Conservation (phyloP, 2,888 invertebrate genomes). For the Calliphora vomitoria region DNA sequence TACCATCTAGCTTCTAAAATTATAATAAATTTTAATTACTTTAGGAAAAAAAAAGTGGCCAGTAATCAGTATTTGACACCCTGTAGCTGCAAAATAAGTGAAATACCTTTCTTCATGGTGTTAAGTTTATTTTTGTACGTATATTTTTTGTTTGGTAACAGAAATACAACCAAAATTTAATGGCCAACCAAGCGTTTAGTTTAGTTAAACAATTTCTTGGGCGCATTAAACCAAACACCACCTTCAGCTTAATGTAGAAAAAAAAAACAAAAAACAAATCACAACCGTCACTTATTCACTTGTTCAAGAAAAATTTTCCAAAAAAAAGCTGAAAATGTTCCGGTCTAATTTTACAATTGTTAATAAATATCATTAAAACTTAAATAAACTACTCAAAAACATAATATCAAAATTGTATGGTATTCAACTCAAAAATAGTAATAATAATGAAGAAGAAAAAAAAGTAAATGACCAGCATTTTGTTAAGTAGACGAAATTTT, state of each 20-base stretch:
- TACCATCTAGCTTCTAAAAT: background rate
- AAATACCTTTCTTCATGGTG: constrained; percentile 5
- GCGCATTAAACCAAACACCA: background rate
- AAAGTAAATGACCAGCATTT: constrained; percentile 53
- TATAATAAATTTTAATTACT: constrained; percentile 43
- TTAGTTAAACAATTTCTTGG: constrained; percentile 45
- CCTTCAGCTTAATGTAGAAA: constrained; percentile 31
- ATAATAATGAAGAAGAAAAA: background rate
- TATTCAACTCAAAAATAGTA: background rate
- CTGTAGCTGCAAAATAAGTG: constrained; percentile 36
- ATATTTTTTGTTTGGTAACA: constrained; percentile 13
- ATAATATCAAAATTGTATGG: constrained; percentile 24
- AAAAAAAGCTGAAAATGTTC: constrained; percentile 77
- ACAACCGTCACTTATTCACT: constrained; percentile 22
- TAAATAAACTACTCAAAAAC: constrained; percentile 39
- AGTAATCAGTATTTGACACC: constrained; percentile 51
- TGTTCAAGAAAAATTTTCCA: constrained; percentile 24
- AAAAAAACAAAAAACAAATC: constrained; percentile 37
- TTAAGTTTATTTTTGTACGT: too few relatives aligned
- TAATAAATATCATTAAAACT: constrained; percentile 78
- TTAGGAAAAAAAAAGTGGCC: background rate
- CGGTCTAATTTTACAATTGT: constrained; percentile 83
- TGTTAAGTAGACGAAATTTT: constrained; percentile 13
- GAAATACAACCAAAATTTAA: constrained; percentile 25
- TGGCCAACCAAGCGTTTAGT: constrained; percentile 70